phyloP scores from a whole-genome alignment of 2,888 invertebrate species.

The Anoncus sp. region DNA sequence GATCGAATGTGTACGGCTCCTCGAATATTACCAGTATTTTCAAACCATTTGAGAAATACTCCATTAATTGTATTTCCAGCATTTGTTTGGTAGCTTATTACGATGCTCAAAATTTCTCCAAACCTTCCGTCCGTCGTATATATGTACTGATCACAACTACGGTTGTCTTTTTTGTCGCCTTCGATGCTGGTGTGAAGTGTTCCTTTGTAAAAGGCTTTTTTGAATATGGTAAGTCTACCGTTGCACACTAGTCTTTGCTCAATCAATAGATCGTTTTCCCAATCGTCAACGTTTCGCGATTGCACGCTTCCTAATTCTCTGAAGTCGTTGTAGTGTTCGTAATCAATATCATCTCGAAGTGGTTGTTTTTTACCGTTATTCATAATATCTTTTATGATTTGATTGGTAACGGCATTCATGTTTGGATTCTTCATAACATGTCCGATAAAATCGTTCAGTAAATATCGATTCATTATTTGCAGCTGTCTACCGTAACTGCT shows the following conservation, averaged over 20 bases:
- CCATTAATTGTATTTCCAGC: too few relatives aligned
- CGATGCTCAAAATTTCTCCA: slow-evolving; percentile 33
- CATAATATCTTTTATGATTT: slow-evolving; percentile 20
- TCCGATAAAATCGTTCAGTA: slow-evolving; percentile 31
- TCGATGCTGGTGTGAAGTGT: slow-evolving; percentile 16
- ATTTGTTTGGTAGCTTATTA: slow-evolving; percentile 6
- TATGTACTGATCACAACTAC: slow-evolving; percentile 20
- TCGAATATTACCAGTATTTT: too few relatives aligned
- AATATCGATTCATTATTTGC: slow-evolving; percentile 42
- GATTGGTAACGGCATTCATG: neutral
- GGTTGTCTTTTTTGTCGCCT: slow-evolving; percentile 10
- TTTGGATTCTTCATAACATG: slow-evolving; percentile 19
- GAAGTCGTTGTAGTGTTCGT: slow-evolving; percentile 32
- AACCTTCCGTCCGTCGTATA: slow-evolving; percentile 23
- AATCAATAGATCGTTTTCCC: slow-evolving; percentile 13
- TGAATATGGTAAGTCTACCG: slow-evolving; percentile 7
- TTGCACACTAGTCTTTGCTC: slow-evolving; percentile 6
- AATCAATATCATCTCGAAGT: slow-evolving; percentile 25
- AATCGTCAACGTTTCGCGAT: slow-evolving; percentile 12
- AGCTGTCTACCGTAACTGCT: slow-evolving; percentile 36
- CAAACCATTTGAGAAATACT: too few relatives aligned
- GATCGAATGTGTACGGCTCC: too few relatives aligned
- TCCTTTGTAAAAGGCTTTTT: slow-evolving; percentile 16
- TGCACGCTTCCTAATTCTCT: slow-evolving; percentile 2
- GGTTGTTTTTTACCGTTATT: slow-evolving; percentile 22